These are phyloP conservation scores for Lepus americanus DNA, from an alignment of 2,113 vertebrate species.

Conservation along the genomic window DNA sequence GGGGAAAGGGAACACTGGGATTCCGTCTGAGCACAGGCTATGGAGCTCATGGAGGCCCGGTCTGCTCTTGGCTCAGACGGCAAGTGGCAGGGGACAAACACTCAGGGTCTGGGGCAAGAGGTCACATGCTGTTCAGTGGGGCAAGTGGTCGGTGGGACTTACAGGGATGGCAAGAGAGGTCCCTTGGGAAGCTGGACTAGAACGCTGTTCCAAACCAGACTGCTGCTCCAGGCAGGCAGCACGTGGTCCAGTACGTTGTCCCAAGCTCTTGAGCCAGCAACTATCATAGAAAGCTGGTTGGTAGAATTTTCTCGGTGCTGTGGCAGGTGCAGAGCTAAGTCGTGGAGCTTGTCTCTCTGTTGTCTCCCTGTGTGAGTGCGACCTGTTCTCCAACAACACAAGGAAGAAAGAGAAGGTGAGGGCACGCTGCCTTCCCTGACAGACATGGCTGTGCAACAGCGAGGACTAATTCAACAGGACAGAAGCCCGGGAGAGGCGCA, in stretches of 20 bases:
- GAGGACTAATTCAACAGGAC: neutral
- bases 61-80: neutral
- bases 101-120: neutral
- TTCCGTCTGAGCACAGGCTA: too few relatives aligned
- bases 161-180: neutral
- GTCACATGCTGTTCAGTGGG: neutral
- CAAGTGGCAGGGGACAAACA: neutral
- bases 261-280: neutral
- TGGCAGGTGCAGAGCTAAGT: neutral
- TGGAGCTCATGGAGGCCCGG: neutral
- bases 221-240: neutral
- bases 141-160: neutral
- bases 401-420: neutral
- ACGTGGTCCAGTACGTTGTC: neutral
- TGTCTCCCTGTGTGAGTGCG: neutral
- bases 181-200: neutral
- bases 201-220: neutral
- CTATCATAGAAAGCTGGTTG: neutral
- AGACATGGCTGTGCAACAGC: neutral
- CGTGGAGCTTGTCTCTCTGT: neutral
- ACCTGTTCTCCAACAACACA: neutral
- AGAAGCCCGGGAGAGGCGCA: neutral
- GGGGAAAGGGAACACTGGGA: neutral
- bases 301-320: neutral
- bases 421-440: neutral